Percentiles rank a stretch among this genome's conserved stretches.
Conservation (phyloP, 1,140 invertebrate species). For the Pararge aegeria region DNA sequence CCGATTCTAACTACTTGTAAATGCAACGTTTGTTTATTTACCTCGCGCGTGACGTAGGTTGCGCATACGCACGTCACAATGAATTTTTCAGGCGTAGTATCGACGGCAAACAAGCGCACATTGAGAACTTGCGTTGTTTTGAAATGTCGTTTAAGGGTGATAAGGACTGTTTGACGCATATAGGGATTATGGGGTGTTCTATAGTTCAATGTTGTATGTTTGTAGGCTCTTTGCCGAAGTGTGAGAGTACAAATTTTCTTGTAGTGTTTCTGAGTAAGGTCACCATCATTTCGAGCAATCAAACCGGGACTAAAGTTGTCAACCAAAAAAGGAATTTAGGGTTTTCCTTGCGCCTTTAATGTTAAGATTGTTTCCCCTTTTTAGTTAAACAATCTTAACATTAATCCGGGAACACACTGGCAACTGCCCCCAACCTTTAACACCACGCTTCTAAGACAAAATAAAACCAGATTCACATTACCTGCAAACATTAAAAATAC, state of each 20-base stretch:
- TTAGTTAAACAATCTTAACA: no score
- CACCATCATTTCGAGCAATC: background rate
- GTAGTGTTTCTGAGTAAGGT: background rate
- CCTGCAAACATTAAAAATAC: no score
- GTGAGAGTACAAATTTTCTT: slow-evolving; percentile 20
- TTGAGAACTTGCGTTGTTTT: background rate
- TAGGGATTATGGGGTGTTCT: slow-evolving; percentile 7
- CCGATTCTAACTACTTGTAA: slow-evolving; percentile 22
- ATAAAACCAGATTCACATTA: no score
- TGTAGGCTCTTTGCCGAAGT: background rate
- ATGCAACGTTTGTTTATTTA: slow-evolving; percentile 59
- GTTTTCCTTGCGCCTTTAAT: background rate
- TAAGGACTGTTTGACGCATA: slow-evolving; percentile 15
- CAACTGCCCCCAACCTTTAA: no score
- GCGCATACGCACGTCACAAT: slow-evolving; percentile 1
- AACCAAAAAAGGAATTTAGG: background rate
- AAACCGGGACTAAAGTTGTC: background rate
- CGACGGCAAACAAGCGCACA: background rate
- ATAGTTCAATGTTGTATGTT: background rate
- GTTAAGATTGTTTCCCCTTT: no score
- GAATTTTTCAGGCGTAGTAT: slow-evolving; percentile 11
- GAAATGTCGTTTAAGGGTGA: slow-evolving; percentile 9
- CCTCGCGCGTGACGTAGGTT: slow-evolving; percentile 31
- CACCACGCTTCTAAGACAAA: no score
- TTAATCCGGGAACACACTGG: no score